Evolutionary conservation across 23 tunicate species (phyloP), one percentile per base, ranked within the genome.

Genomic region (Botrylloides violaceus): DNA sequence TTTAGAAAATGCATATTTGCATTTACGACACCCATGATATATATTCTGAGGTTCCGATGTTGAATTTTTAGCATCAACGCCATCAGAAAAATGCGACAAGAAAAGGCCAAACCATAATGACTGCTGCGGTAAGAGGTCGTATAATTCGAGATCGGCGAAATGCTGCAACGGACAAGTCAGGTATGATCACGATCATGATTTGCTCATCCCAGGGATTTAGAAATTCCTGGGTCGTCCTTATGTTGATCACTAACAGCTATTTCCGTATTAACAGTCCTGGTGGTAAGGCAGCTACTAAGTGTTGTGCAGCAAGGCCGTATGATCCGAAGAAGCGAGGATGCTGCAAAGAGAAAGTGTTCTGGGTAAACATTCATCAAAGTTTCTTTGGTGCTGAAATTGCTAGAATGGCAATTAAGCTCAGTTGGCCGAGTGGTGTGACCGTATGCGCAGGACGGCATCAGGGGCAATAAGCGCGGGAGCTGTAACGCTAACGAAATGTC

Each of bases 71-170:
- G n/a, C n/a, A n/a, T 15, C 29, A 1, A 60, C 29, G 61, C 58
- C 74, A 0, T 23, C 58, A 4, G 22, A 68, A 68, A 37, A 47
- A 0, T 78, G 83, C 48, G 28, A 47, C 15, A 28, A 23, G n/a
- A 57, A 27, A 0, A 70, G 43, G 19, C 29, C 58, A 36, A 26
- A 26, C 2, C 85, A 80, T 22, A 78, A 80, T 23, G n/a, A 60
- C 29, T 80, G 85, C 64, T 80, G 85, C 65, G 85, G 85, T 36
- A 31, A 21, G 5, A n/a, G 3, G 5, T 60, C 85, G 19, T 72
- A 61, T 65, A 72, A 72, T 61, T 80, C 85, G 18, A 72, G 71
- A 18, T 20, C n/a, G 21, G 49, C 63, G 29, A 27, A 53, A n/a
- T 80, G 85, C 39, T 80, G 85, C 59, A 37, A 37, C 38, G 68